Evolutionary conservation across 2,888 invertebrate genomes (phyloP), one percentile per base, ranked within the genome.

Genomic region (Mesoligia furuncula): DNA sequence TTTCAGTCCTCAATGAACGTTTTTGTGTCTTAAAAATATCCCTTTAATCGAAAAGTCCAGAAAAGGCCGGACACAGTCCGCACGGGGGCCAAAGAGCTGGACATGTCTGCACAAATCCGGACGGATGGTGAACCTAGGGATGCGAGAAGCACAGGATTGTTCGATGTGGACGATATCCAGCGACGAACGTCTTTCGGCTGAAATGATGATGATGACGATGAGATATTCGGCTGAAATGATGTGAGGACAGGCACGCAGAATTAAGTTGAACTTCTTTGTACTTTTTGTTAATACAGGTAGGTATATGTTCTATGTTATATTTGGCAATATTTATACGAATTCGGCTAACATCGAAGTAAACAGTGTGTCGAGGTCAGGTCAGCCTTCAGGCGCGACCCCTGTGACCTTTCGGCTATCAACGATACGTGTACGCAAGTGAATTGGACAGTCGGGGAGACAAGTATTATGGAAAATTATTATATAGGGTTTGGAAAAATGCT

Each of bases 251-350:
- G 27, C n/a, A 36, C n/a, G 48, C 15, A 31, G n/a, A 20, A 24
- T 8, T 48, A 36, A 39, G n/a, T 69, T 13, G 59, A 69, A 20
- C 59, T 79, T 79, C 68, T 54, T 59, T 61, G 4, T 15, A 36
- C 24, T 2, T 48, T 27, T 42, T 11, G 2, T 15, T 45, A 27
- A 0, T 15, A 54, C n/a, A 24, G 17, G 61, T 61, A 36, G 62
- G 17, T 36, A 36, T 36, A 62, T 36, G 31, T 31, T 31, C 31
- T 31, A 31, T 31, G 31, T 31, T 39, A 15, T 82, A 66, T 87
- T 86, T 81, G 62, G 83, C 73, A 87, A 87, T 85, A 73, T 77
- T 73, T 84, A 71, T 77, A 73, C 65, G 66, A 80, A 83, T 81
- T 76, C 77, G 64, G 66, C n/a, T 81, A 77, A 75, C 75, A 75